These are phyloP conservation scores for Anguilla rostrata DNA, from an alignment of 2,113 vertebrate species.

Conservation along the genomic window DNA sequence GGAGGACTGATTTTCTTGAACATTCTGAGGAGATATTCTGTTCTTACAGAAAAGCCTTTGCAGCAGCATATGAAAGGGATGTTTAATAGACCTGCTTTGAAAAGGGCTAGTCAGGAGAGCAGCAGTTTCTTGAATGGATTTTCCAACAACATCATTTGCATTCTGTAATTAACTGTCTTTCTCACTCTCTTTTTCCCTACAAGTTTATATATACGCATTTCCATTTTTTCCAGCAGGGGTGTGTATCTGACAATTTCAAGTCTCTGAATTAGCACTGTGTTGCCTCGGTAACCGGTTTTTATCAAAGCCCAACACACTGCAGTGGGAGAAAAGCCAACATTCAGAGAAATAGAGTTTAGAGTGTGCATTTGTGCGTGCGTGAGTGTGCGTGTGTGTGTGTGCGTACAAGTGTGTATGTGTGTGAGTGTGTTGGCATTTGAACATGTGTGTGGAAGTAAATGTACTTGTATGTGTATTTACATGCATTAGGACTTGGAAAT, in stretches of 20 bases:
- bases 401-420: background rate
- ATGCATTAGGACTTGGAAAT: background rate
- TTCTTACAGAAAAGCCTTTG: slow-evolving; percentile 50
- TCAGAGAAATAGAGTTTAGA: slow-evolving; percentile 25
- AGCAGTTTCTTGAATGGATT: slow-evolving; percentile 55
- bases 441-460: background rate
- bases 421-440: background rate
- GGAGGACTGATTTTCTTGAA: slow-evolving; percentile 39
- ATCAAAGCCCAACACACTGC: slow-evolving; percentile 49
- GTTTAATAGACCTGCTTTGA: slow-evolving; percentile 56
- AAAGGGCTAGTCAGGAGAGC: slow-evolving; percentile 45
- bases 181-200: slow-evolving; percentile 25
- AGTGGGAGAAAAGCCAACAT: slow-evolving; percentile 40
- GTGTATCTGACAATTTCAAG: slow-evolving; percentile 46
- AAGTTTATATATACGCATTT: background rate
- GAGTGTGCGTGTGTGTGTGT: slow-evolving; percentile 6
- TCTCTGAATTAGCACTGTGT: slow-evolving; percentile 46
- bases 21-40: slow-evolving; percentile 53
- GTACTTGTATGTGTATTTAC: background rate
- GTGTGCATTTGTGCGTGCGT: background rate
- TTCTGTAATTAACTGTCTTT: slow-evolving; percentile 73
- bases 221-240: slow-evolving; percentile 28
- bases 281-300: slow-evolving; percentile 46
- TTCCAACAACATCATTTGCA: slow-evolving; percentile 71
- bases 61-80: slow-evolving; percentile 45